These are phyloP conservation scores for Caenorhabditis japonica DNA, from an alignment of 2,888 invertebrate species.

Conservation along the genomic window DNA sequence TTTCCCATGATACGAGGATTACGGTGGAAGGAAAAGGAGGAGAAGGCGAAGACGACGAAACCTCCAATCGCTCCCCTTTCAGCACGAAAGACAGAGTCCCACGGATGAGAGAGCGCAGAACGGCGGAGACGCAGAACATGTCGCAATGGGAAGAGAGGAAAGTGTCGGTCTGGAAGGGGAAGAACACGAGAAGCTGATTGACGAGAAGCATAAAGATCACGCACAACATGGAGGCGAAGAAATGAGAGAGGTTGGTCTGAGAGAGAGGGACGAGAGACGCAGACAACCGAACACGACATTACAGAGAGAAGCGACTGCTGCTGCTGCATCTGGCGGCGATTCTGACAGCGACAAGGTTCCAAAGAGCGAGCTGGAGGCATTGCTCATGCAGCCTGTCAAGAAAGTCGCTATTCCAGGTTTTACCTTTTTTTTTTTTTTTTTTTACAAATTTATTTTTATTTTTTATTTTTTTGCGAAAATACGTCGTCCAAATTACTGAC, in stretches of 20 bases:
- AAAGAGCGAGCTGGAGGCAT: constrained; percentile 12
- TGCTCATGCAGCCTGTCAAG: constrained; percentile 26
- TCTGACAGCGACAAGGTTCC: constrained; percentile 4
- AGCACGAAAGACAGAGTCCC: constrained; percentile 7
- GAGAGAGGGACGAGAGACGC: not conserved
- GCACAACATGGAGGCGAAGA: constrained; percentile 7
- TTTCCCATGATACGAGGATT: constrained; percentile 8
- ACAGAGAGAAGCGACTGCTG: constrained; percentile 15
- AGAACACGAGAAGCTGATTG: constrained; percentile 5
- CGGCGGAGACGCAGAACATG: constrained; percentile 10
- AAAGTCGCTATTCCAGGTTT: constrained; percentile 21
- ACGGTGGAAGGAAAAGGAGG: constrained; percentile 4
- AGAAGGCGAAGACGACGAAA: too few species aligned
- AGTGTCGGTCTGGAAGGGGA: constrained; percentile 7
- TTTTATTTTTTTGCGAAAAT: too few species aligned
- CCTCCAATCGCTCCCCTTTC: not conserved
- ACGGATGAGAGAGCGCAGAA: not conserved
- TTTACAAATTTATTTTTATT: not conserved
- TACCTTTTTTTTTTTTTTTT: not conserved
- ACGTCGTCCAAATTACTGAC: too few species aligned
- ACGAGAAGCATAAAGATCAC: not conserved
- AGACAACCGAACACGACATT: constrained; percentile 9
- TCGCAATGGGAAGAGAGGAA: not conserved
- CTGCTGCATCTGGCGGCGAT: constrained; percentile 6
- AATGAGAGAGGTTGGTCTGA: not conserved